Conservation (phyloP, 2,113 vertebrate species). For the Heterotilapia buettikoferi region DNA sequence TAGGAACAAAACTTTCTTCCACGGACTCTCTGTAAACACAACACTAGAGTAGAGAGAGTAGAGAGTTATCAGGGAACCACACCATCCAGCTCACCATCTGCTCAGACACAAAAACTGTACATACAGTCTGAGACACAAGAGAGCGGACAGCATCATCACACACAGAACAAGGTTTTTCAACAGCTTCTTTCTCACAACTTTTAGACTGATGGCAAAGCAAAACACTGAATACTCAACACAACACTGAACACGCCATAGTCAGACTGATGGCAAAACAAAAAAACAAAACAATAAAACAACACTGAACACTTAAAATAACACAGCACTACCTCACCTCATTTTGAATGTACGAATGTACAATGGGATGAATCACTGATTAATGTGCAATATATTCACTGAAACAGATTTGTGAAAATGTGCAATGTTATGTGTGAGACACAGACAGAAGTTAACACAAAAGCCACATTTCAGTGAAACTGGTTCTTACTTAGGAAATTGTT, state of each 20-base stretch:
- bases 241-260: background rate
- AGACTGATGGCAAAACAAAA: background rate
- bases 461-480: background rate
- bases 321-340: background rate
- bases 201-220: background rate
- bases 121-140: background rate
- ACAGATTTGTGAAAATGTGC: background rate
- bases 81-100: background rate
- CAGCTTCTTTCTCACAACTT: background rate
- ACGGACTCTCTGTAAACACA: background rate
- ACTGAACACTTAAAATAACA: background rate
- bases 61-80: background rate
- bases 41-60: background rate
- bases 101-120: fast-evolving
- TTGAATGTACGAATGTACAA: background rate
- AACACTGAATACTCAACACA: background rate
- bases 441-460: background rate
- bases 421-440: background rate
- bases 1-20: background rate
- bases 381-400: background rate
- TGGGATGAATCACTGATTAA: background rate
- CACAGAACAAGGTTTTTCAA: background rate
- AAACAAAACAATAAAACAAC: background rate
- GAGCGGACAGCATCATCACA: background rate
- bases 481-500: background rate